Evolutionary conservation across 2,797 vertebrate species (phyloP), one percentile per base, ranked within the genome.

Genomic region (Lepus townsendii): DNA sequence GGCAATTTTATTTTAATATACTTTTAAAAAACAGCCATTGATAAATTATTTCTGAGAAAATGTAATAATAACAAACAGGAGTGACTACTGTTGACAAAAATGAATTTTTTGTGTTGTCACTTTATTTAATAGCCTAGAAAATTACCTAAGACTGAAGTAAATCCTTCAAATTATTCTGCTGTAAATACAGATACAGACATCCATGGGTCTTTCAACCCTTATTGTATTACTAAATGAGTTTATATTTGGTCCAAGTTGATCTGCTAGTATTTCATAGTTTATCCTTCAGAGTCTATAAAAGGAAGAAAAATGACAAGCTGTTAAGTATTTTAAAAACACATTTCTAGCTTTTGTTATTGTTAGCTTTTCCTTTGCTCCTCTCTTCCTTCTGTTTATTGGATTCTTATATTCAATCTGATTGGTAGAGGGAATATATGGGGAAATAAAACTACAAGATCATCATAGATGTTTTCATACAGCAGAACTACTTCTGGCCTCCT

Each of bases 261-360:
- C 60, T 60, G 27, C 69, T 62, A 30, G 14, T 60, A 0, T 26
- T 92, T 35, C n/a, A 24, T 8, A 57, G 16, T 22, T 90, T 91
- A 87, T 16, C 4, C 52, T 83, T 91, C 72, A 32, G n/a, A 82
- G 4, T 83, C 96, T 97, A 88, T 82, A 93, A 96, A 95, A 75
- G 35, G 27, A 87, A 92, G 50, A 94, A 88, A 88, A 88, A 86
- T 38, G 60, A 65, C 83, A 95, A 85, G 42, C 90, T 65, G 1
- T 78, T 16, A 83, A 95, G 19, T 27, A 63, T 95, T 88, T 93
- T 1, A 66, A 90, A 92, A 86, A 83, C 8, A n/a, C 9, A 71
- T 76, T 50, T 57, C 42, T 32, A 79, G 54, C 47, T 32, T 83
- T 30, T 57, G 11, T 88, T 91, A 88, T 54, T 35, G 19, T 71